Percentiles rank a stretch among this genome's conserved stretches.
phyloP scores from a whole-genome alignment of 2,888 invertebrate species.

The Brassicogethes aeneus region DNA sequence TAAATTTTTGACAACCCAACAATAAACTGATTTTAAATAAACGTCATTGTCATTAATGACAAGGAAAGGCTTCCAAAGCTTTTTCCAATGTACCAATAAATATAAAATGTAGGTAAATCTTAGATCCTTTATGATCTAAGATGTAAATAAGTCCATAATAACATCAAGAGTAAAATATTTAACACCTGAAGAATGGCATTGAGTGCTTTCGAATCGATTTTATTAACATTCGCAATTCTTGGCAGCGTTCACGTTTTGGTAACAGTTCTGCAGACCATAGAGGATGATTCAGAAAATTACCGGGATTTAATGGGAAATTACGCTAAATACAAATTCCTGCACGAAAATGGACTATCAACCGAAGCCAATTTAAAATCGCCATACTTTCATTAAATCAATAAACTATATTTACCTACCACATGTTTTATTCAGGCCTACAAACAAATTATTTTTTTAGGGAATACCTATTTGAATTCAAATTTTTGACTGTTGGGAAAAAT shows the following conservation, averaged over 20 bases:
- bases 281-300: conserved; percentile 19
- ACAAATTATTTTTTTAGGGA: too few species aligned
- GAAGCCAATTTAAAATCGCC: neutral
- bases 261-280: conserved; percentile 21
- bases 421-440: too few species aligned
- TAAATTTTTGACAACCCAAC: neutral
- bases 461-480: too few species aligned
- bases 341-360: conserved; percentile 9
- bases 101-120: too few species aligned
- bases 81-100: too few species aligned
- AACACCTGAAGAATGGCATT: conserved; percentile 17
- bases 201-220: conserved; percentile 23
- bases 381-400: neutral
- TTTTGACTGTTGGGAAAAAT: too few species aligned
- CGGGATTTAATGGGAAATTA: conserved; percentile 21
- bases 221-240: conserved; percentile 27
- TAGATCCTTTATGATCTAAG: too few species aligned
- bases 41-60: too few species aligned
- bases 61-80: too few species aligned
- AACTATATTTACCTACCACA: neutral
- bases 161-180: neutral
- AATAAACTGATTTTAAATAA: neutral
- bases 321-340: conserved; percentile 19
- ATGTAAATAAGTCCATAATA: neutral
- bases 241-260: conserved; percentile 27